These are phyloP conservation scores for Palythoa heliodiscus DNA, from an alignment of 92 coral and sea anemone genomes.

Conservation along the genomic window DNA sequence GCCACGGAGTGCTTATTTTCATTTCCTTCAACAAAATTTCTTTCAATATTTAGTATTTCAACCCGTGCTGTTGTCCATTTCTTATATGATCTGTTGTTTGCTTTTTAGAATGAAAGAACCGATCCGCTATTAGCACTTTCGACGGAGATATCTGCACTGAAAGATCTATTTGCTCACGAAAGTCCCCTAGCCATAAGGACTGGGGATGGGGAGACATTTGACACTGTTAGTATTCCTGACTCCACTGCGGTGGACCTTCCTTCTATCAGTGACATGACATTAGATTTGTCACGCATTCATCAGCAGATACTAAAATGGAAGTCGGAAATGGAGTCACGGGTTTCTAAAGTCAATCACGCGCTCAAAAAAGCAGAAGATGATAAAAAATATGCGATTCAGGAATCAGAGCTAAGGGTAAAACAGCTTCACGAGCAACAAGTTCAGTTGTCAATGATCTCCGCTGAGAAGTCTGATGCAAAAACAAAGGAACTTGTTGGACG, in stretches of 20 bases:
- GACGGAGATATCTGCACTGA: constrained; percentile 76
- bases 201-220: constrained; percentile 52
- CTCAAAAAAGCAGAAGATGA: constrained; percentile 82
- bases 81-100: neutral
- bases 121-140: constrained; percentile 86
- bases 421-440: constrained; percentile 83
- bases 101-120: constrained; percentile 84
- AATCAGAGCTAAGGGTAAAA: constrained; percentile 72
- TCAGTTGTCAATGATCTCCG: constrained; percentile 66
- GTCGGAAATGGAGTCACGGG: constrained; percentile 60
- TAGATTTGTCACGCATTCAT: constrained; percentile 85
- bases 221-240: constrained; percentile 63
- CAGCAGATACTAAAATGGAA: constrained; percentile 88
- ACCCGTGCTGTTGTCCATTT: too few relatives aligned
- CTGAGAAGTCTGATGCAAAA: constrained; percentile 72
- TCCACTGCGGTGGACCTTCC: constrained; percentile 63
- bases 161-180: constrained; percentile 62
- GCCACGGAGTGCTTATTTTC: too few relatives aligned
- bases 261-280: constrained; percentile 76
- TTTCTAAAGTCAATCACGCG: constrained; percentile 59
- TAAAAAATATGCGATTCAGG: constrained; percentile 71
- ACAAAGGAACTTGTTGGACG: constrained; percentile 63
- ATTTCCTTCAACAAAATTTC: too few relatives aligned
- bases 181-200: constrained; percentile 40
- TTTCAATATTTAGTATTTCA: too few relatives aligned